Evolutionary conservation across 2,113 vertebrate genomes (phyloP).

Genomic region (Condylura cristata): DNA sequence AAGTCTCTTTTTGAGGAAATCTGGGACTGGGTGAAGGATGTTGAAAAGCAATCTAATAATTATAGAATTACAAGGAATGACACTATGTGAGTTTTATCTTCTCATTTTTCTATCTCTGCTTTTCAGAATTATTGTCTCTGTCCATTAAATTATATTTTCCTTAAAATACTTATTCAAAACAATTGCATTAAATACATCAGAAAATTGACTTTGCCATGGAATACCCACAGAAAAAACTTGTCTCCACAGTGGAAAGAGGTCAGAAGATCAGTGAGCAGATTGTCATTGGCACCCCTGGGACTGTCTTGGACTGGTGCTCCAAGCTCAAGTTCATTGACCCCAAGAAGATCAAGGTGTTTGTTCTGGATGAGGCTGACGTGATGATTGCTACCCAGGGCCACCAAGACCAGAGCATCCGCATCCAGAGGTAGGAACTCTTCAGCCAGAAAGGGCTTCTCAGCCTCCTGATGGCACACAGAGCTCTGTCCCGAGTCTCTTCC

Average conservation of each 20-base stretch:
- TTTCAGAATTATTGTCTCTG: neutral
- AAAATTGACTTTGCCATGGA: conserved; percentile 88
- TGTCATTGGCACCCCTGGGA: conserved; percentile 96
- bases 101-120: neutral
- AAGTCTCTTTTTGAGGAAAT: neutral
- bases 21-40: neutral
- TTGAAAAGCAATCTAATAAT: neutral
- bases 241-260: conserved; percentile 92
- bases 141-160: neutral
- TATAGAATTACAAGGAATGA: neutral
- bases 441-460: neutral
- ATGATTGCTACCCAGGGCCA: conserved; percentile 98
- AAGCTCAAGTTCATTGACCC: conserved; percentile 94
- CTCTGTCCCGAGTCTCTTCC: neutral
- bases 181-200: neutral
- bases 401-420: conserved; percentile 95
- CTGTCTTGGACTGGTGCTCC: conserved; percentile 94
- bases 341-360: conserved; percentile 95
- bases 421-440: conserved; percentile 87
- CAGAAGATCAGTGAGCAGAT: conserved; percentile 93
- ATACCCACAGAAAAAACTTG: conserved; percentile 92
- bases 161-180: conserved; percentile 4
- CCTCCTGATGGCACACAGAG: neutral
- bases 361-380: conserved; percentile 96
- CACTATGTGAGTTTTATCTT: neutral